Base-by-base conservation (phyloP, 2,888 invertebrate species). In the Pristionchus entomophagus region DNA sequence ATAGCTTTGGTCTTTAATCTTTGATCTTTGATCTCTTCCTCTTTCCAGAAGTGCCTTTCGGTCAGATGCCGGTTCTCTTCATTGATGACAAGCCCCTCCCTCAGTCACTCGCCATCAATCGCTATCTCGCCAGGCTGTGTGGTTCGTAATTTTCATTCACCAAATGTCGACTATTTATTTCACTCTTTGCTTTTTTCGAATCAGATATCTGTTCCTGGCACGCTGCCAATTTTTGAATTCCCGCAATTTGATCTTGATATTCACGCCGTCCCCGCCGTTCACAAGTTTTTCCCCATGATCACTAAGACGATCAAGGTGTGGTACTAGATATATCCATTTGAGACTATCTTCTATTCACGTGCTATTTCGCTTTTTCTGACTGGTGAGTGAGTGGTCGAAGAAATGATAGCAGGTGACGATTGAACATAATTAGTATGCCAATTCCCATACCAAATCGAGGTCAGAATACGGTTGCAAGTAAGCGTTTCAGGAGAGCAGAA, bases 401-500 rank as follows among this genome's bases (percentile, higher is more conserved):
- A n/a, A n/a, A n/a, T n/a, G n/a, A n/a, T n/a, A n/a, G n/a, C n/a
- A n/a, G n/a, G n/a, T n/a, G n/a, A n/a, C n/a, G n/a, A n/a, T n/a
- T n/a, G n/a, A n/a, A n/a, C n/a, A n/a, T n/a, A n/a, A n/a, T n/a
- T n/a, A n/a, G n/a, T n/a, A n/a, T n/a, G n/a, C n/a, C n/a, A n/a
- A n/a, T n/a, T n/a, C n/a, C n/a, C n/a, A n/a, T n/a, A n/a, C n/a
- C n/a, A n/a, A n/a, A n/a, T n/a, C n/a, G n/a, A n/a, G n/a, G n/a
- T n/a, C n/a, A n/a, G n/a, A n/a, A n/a, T n/a, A n/a, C n/a, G n/a
- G n/a, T n/a, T 45, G 45, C 32, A 14, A 32, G 29, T n/a, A n/a
- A n/a, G n/a, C n/a, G n/a, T n/a, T 80, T 2, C 78, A 89, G 85
- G 83, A 86, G 17, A 87, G 85, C 83, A 86, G 87, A 32, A 87